Evolutionary conservation across 2,888 invertebrate species (phyloP).

Genomic region (Ochlodes sylvanus): DNA sequence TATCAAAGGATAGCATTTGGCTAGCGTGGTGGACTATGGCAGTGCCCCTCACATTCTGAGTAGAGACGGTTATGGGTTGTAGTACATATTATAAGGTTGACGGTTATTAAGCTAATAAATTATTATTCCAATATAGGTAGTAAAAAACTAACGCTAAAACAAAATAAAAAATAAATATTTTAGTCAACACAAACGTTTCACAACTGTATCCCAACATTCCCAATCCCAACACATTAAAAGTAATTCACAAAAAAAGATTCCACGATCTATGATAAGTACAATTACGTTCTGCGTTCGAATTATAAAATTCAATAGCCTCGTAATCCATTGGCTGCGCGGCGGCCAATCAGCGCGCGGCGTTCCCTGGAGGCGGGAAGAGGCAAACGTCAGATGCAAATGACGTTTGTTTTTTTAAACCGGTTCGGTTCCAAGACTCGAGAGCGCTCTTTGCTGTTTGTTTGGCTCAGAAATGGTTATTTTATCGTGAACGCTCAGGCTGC

Average conservation of each 20-base stretch:
- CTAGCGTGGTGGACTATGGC: no score
- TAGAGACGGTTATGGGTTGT: no score
- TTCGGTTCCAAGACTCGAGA: constrained; percentile 48
- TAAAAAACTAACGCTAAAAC: no score
- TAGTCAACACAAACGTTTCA: neutral
- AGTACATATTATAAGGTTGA: no score
- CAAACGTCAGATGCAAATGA: constrained; percentile 81
- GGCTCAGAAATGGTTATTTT: constrained; percentile 56
- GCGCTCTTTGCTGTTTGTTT: constrained; percentile 60
- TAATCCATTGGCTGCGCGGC: constrained; percentile 62
- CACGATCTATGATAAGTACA: constrained; percentile 33
- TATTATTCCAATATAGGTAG: no score
- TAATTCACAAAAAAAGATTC: constrained; percentile 25
- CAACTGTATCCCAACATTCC: neutral
- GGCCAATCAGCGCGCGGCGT: constrained; percentile 64
- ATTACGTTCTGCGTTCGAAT: constrained; percentile 35
- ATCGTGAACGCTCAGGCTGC: constrained; percentile 41
- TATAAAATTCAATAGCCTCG: constrained; percentile 58
- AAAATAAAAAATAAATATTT: neutral
- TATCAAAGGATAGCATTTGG: no score
- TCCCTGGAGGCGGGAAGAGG: constrained; percentile 77
- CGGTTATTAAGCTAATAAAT: no score
- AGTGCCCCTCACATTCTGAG: no score
- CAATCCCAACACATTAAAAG: neutral
- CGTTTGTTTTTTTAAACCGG: constrained; percentile 67